Base-by-base conservation (phyloP, 2,888 invertebrate species). In the Drosophila mimetica region DNA sequence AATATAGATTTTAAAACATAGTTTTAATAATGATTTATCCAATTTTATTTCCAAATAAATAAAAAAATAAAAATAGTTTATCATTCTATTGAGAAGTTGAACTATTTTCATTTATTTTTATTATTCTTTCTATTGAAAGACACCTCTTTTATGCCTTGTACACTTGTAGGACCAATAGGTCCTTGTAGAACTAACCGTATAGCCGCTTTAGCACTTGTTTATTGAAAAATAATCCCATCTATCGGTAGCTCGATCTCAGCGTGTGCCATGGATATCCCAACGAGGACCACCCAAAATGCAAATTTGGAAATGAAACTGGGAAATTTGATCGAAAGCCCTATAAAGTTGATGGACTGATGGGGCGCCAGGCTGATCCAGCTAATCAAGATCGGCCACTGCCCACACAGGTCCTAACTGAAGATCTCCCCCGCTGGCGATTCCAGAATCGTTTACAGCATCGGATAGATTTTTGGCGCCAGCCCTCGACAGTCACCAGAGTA, bases 401-500 rank as follows among this genome's bases (percentile, higher is more conserved):
- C 54, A 67, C 54, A 48, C 57, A 67, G 30, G 52, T 67, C 28
- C 34, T 32, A 32, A 14, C 14, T 28, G 7, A 30, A 16, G 64
- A 42, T 63, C 63, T 42, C n/a, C 8, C 42, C 42, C 41, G 34
- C 54, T 41, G 69, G 69, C 34, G 28, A 55, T 64, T 36, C 18
- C 55, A 34, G 55, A 69, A 44, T 64, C 70, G 30, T n/a, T 63
- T 64, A 69, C 63, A 53, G 41, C n/a, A 42, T 6, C 28, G 16
- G 28, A 39, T 60, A 41, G 22, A 8, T 44, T 64, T 83, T 89
- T 86, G 89, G 89, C 89, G 84, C 84, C 83, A 88, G 71, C 51
- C 44, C 44, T 13, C 53, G 22, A 47, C 28, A 25, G 46, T 47
- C 32, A 46, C 22, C 59, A 20, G 30, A 72, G 55, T 53, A 67